Conservation (phyloP, 2,888 invertebrate genomes). For the Ochropleura plecta region DNA sequence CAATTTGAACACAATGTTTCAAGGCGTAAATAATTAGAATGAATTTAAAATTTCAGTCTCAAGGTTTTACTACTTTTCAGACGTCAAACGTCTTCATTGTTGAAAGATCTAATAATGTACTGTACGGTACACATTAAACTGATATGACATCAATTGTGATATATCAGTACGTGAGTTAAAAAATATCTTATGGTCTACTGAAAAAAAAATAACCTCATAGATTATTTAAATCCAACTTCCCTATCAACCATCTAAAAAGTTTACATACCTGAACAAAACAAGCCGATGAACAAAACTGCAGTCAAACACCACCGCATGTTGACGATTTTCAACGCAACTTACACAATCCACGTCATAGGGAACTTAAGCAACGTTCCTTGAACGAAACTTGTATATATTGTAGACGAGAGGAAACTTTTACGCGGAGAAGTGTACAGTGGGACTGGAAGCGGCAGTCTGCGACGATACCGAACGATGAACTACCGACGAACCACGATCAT, state of each 20-base stretch:
- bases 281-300: slow-evolving; percentile 74
- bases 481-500: slow-evolving; percentile 75
- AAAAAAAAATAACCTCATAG: not conserved
- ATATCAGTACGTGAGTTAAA: not conserved
- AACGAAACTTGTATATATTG: slow-evolving; percentile 51
- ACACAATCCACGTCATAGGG: slow-evolving; percentile 76
- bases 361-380: slow-evolving; percentile 56
- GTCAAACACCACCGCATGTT: slow-evolving; percentile 81
- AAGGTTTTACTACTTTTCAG: slow-evolving; percentile 32
- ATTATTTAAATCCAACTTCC: slow-evolving; percentile 13
- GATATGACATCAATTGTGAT: not conserved
- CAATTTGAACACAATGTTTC: slow-evolving; percentile 27
- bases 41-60: slow-evolving; percentile 36
- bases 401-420: slow-evolving; percentile 76
- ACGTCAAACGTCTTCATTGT: not conserved
- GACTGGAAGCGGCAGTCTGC: slow-evolving; percentile 72
- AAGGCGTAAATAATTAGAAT: slow-evolving; percentile 39
- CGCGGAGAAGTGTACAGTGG: slow-evolving; percentile 63
- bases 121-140: not conserved
- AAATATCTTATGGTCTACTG: not conserved
- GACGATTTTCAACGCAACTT: slow-evolving; percentile 70
- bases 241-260: slow-evolving; percentile 28
- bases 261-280: slow-evolving; percentile 76
- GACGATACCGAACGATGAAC: slow-evolving; percentile 74
- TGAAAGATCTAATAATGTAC: not conserved